These are phyloP conservation scores for Pomatorhinus ruficollis DNA, from an alignment of 2,113 vertebrate genomes.

Conservation along the genomic window DNA sequence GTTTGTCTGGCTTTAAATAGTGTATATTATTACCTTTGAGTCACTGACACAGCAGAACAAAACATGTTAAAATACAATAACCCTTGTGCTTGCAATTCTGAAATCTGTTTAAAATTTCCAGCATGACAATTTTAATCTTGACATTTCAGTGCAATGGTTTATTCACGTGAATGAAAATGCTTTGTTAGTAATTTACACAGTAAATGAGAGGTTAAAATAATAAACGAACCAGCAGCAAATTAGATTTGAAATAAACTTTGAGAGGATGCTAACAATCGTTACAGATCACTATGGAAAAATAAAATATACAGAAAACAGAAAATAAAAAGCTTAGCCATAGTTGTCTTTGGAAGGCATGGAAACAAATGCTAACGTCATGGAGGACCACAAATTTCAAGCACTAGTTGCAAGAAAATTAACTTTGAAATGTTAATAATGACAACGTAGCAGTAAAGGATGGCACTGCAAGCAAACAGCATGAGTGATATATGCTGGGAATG, in stretches of 20 bases:
- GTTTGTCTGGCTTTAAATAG: not conserved
- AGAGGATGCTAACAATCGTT: conserved; percentile 21
- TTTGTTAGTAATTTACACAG: conserved; percentile 66
- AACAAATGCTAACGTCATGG: conserved; percentile 30
- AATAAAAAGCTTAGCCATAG: conserved; percentile 46
- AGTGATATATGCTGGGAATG: conserved; percentile 38
- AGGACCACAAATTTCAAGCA: conserved; percentile 57
- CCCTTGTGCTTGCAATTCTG: not conserved
- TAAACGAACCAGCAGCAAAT: conserved; percentile 61
- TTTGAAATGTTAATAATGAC: conserved; percentile 74
- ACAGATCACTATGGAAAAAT: conserved; percentile 48
- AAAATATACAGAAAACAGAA: conserved; percentile 59
- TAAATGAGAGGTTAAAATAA: conserved; percentile 59
- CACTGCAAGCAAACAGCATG: conserved; percentile 71
- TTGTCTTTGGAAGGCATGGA: conserved; percentile 50
- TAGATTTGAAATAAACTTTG: conserved; percentile 51
- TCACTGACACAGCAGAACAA: not conserved
- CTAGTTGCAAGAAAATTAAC: conserved; percentile 62
- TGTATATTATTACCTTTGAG: not conserved
- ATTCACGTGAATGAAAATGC: conserved; percentile 29
- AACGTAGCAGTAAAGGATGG: conserved; percentile 71
- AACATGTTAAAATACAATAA: not conserved
- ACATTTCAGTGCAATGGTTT: not conserved
- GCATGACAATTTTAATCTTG: not conserved
- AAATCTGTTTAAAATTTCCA: not conserved